phyloP scores from a whole-genome alignment of 2,797 vertebrate genomes.

The Buceros bicornis region DNA sequence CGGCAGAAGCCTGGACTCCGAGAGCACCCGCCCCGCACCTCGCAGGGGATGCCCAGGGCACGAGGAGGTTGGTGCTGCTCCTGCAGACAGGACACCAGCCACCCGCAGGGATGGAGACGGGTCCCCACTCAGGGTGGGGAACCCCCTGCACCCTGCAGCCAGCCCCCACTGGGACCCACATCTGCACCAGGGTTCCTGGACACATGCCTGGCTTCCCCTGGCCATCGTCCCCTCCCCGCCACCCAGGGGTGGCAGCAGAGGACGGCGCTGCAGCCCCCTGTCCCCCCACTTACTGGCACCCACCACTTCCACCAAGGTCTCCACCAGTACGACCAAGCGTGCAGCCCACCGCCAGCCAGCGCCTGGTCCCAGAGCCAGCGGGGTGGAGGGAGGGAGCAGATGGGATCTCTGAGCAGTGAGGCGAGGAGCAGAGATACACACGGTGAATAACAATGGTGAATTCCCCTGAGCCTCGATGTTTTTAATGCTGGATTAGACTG shows the following conservation, averaged over 20 bases:
- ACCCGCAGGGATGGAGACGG: accelerated
- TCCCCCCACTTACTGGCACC: accelerated
- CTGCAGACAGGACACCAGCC: background rate
- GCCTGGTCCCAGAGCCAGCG: accelerated
- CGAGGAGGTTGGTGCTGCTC: accelerated
- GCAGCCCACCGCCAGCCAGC: accelerated
- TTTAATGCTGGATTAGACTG: conserved; percentile 64
- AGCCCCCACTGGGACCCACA: accelerated
- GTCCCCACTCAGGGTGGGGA: background rate
- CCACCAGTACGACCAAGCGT: background rate
- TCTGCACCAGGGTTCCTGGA: background rate
- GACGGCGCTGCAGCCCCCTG: background rate
- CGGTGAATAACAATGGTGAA: conserved; percentile 39
- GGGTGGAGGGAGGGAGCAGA: background rate
- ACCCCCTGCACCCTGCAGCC: accelerated
- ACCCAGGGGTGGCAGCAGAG: background rate
- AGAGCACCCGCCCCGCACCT: background rate
- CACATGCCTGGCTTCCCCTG: background rate
- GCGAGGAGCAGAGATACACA: background rate
- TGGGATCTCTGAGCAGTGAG: background rate
- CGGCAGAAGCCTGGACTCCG: accelerated
- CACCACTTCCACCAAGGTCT: background rate
- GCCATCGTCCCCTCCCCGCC: too few relatives aligned
- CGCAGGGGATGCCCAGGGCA: background rate
- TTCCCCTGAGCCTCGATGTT: conserved; percentile 38